Percentiles rank a stretch among this genome's conserved stretches.
Conservation (phyloP, 2,888 invertebrate genomes). For the Abscondita cerata region DNA sequence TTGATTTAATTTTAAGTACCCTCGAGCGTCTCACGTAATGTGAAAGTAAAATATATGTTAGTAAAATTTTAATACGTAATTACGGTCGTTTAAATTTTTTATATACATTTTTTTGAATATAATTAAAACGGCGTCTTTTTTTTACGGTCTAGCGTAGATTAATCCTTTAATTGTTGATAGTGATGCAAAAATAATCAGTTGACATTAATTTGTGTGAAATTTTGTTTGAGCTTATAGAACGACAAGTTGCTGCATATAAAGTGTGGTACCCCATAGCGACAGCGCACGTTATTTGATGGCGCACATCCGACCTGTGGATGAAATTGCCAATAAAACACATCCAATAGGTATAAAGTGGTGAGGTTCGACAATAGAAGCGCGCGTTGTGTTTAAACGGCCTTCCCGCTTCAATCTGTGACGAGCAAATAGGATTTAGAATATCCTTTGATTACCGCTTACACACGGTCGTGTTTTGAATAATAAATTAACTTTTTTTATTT, state of each 20-base stretch:
- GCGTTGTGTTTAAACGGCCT: conserved; percentile 42
- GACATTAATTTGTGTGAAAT: conserved; percentile 27
- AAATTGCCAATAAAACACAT: conserved; percentile 39
- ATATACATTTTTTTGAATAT: neutral
- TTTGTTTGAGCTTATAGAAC: conserved; percentile 23
- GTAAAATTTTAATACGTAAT: conserved; percentile 3
- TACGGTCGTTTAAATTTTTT: neutral
- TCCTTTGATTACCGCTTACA: conserved; percentile 50
- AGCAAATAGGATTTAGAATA: conserved; percentile 50
- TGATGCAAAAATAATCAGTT: neutral
- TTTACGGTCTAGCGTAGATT: neutral
- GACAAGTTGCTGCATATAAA: conserved; percentile 34
- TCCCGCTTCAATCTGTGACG: conserved; percentile 49
- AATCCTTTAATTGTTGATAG: neutral
- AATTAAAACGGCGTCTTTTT: neutral
- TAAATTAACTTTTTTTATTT: conserved; percentile 37
- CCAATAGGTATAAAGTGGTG: conserved; percentile 37
- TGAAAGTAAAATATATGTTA: neutral
- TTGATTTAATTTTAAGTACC: neutral
- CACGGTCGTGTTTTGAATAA: conserved; percentile 46
- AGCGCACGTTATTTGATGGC: conserved; percentile 37
- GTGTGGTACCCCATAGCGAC: conserved; percentile 28
- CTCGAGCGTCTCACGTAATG: conserved; percentile 1
- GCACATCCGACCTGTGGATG: conserved; percentile 39
- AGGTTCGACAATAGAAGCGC: conserved; percentile 39